phyloP scores from a whole-genome alignment of 2,113 vertebrate species.

The Siphamia tubifer region DNA sequence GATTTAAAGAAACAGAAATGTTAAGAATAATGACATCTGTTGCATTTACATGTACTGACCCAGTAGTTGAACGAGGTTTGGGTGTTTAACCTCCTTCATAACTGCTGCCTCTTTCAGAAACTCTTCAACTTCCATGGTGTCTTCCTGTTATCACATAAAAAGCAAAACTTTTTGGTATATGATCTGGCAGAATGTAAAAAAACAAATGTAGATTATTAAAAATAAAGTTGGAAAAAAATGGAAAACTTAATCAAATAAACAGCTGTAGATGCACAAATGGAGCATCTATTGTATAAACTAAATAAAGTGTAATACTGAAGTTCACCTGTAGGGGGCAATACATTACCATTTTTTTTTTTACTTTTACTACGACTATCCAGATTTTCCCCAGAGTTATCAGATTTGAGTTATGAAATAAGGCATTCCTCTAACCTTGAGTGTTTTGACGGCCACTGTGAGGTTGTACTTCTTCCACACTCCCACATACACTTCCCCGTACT shows the following conservation, averaged over 20 bases:
- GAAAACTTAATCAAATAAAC: background rate
- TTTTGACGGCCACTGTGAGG: slow-evolving; percentile 97
- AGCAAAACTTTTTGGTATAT: background rate
- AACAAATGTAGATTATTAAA: too few species aligned
- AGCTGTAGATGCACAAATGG: background rate
- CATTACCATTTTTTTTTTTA: background rate
- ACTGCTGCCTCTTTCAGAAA: slow-evolving; percentile 98
- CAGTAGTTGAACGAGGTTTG: slow-evolving; percentile 93
- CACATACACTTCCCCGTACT: slow-evolving; percentile 98
- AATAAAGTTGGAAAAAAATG: too few species aligned
- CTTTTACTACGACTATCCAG: background rate
- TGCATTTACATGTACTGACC: slow-evolving; percentile 59
- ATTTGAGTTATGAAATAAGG: background rate
- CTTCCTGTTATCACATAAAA: slow-evolving; percentile 82
- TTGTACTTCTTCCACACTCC: slow-evolving; percentile 99
- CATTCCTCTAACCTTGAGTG: slow-evolving; percentile 85
- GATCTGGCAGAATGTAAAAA: too few species aligned
- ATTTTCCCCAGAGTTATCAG: background rate
- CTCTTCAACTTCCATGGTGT: slow-evolving; percentile 99
- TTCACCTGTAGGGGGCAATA: slow-evolving; percentile 61
- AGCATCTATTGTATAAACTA: background rate
- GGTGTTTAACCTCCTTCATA: slow-evolving; percentile 99
- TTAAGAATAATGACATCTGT: background rate
- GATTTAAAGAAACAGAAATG: background rate
- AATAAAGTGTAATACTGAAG: background rate